These are phyloP conservation scores for Athalia circularis DNA, from an alignment of 2,888 invertebrate genomes.

Conservation along the genomic window DNA sequence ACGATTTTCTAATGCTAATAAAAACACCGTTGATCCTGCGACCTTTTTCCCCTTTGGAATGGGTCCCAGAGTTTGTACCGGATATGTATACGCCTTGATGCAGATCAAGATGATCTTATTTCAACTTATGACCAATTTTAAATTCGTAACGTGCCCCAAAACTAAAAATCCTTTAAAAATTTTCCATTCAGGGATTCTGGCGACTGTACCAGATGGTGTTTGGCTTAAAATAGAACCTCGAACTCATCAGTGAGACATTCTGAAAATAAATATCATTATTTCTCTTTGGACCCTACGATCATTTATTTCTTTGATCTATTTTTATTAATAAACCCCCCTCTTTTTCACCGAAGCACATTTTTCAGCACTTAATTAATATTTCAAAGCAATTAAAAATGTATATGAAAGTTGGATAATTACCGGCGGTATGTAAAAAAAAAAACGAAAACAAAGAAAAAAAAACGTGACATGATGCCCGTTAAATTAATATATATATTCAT, in stretches of 20 bases:
- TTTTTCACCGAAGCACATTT: too few relatives aligned
- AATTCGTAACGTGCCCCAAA: constrained; percentile 54
- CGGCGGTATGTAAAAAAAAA: too few relatives aligned
- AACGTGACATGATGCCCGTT: too few relatives aligned
- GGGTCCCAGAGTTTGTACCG: constrained; percentile 65
- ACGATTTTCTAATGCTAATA: constrained; percentile 69
- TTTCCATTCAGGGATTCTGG: constrained; percentile 47
- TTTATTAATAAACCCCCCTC: too few relatives aligned
- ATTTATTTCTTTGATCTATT: too few relatives aligned
- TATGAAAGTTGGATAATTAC: too few relatives aligned
- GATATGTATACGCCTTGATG: constrained; percentile 71
- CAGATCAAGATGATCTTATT: constrained; percentile 58
- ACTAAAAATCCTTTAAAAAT: constrained; percentile 55
- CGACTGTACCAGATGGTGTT: constrained; percentile 56
- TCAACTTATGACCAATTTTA: constrained; percentile 56
- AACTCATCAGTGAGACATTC: not conserved
- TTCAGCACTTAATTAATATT: too few relatives aligned
- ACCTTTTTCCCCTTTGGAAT: constrained; percentile 61
- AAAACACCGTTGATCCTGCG: constrained; percentile 56
- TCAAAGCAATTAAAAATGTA: too few relatives aligned
- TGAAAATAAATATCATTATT: not conserved
- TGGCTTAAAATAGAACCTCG: constrained; percentile 52
- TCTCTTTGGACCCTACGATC: not conserved
- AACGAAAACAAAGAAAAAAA: too few relatives aligned
- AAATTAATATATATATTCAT: too few relatives aligned